Evolutionary conservation across 2,888 invertebrate genomes (phyloP).

Genomic region (Eudiplozoon nipponicum): DNA sequence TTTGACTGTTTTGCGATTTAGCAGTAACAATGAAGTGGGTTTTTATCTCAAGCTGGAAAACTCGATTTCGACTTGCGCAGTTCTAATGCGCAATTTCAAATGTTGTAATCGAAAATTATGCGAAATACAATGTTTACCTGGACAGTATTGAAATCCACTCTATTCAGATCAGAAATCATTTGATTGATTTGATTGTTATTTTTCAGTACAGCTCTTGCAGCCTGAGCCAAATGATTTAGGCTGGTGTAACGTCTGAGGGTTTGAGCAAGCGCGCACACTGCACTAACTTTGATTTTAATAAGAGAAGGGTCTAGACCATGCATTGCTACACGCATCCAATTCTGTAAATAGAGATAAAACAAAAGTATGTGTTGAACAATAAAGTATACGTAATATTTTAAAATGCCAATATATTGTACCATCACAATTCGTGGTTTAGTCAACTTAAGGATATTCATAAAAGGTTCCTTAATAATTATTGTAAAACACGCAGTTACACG

Average conservation of each 20-base stretch:
- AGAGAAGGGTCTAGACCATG: slow-evolving; percentile 11
- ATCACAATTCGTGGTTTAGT: too few relatives aligned
- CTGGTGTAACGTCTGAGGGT: slow-evolving; percentile 75
- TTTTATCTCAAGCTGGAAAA: background rate
- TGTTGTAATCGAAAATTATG: too few relatives aligned
- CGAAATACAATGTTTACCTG: slow-evolving; percentile 31
- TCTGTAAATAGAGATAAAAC: slow-evolving; percentile 5
- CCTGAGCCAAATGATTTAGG: slow-evolving; percentile 71
- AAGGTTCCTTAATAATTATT: too few relatives aligned
- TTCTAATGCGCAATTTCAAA: too few relatives aligned
- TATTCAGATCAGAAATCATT: slow-evolving; percentile 75
- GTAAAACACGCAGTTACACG: too few relatives aligned
- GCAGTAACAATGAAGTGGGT: too few relatives aligned
- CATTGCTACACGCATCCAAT: slow-evolving; percentile 15
- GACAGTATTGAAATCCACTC: slow-evolving; percentile 85
- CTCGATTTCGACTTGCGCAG: too few relatives aligned
- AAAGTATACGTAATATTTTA: too few relatives aligned
- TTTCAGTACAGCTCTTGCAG: slow-evolving; percentile 68
- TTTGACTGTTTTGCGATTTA: too few relatives aligned
- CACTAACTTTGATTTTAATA: slow-evolving; percentile 29
- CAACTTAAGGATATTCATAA: too few relatives aligned
- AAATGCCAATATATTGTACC: too few relatives aligned
- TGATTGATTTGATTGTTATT: slow-evolving; percentile 71
- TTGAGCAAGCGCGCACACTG: slow-evolving; percentile 64
- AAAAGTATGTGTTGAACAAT: too few relatives aligned